Evolutionary conservation across 2,797 vertebrate genomes (phyloP), one percentile per base, ranked within the genome.

Genomic region (Muscicapa striata): DNA sequence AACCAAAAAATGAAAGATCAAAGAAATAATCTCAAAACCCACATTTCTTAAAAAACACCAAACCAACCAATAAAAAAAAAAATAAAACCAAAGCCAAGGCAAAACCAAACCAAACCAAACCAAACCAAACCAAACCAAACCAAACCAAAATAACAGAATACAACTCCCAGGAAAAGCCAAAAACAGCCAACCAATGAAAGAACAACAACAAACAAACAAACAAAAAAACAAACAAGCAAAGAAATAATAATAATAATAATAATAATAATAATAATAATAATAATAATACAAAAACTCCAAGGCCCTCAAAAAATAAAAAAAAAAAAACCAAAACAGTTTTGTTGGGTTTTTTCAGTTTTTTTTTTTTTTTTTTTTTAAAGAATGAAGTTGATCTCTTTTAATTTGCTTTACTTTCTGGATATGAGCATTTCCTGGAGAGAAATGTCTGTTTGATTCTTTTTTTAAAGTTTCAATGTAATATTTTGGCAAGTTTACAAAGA

Each of bases 301-400:
- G 2, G 0, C 0, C 1, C 10, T 5, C 2, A 8, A 36, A 45
- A n/a, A n/a, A n/a, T n/a, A n/a, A n/a, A n/a, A n/a, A n/a, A n/a
- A n/a, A n/a, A 45, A 45, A 45, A 32, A 22, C 11, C 38, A n/a
- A 52, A 21, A 13, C 52, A 32, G 30, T 22, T 22, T 46, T 46
- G 45, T 46, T 4, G 27, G 6, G 6, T 29, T 51, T 49, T 51
- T 51, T 29, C 4, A 10, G 23, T 11, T 8, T 13, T 48, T 48
- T 48, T 7, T 48, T 6, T 13, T n/a, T 55, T 49, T 49, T 49
- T 32, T 3, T n/a, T n/a, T n/a, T n/a, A n/a, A 2, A 52, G 0
- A 34, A 40, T 46, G 9, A 40, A 20, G 1, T 10, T 63, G 6
- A 27, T 32, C 3, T 54, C 4, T 46, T 49, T 61, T 4, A 13